These are phyloP conservation scores for Psilopogon haemacephalus DNA, from an alignment of 2,113 vertebrate genomes.

Conservation along the genomic window DNA sequence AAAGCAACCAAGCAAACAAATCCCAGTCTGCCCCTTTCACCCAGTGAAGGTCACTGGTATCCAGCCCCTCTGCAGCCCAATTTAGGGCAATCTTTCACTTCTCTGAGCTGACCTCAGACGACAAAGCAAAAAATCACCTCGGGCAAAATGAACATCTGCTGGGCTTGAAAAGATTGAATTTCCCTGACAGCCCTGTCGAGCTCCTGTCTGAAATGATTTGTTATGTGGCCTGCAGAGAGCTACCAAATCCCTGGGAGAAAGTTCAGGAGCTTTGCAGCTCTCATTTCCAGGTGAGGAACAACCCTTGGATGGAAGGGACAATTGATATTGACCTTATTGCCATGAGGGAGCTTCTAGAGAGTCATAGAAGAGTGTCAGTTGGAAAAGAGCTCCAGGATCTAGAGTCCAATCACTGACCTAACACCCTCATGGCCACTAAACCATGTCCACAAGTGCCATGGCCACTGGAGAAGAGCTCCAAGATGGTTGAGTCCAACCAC, in stretches of 20 bases:
- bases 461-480: no score
- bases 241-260: not conserved
- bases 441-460: no score
- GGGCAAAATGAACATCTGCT: not conserved
- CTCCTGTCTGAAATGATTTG: not conserved
- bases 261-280: not conserved
- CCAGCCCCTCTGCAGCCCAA: not conserved
- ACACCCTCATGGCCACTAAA: no score
- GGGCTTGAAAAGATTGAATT: not conserved
- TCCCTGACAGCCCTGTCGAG: not conserved
- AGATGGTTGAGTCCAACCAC: no score
- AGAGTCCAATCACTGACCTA: no score
- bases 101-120: not conserved
- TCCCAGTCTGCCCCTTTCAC: not conserved
- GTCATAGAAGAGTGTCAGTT: no score
- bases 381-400: no score
- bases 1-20: not conserved
- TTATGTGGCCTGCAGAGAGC: not conserved
- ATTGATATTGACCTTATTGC: not conserved
- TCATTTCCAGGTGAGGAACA: not conserved
- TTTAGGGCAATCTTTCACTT: not conserved
- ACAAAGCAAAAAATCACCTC: slow-evolving; percentile 10
- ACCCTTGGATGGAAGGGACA: not conserved
- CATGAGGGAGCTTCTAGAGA: not conserved
- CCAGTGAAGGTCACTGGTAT: not conserved